Evolutionary conservation across 2,797 vertebrate genomes (phyloP), one percentile per base, ranked within the genome.

Genomic region (Arrhamphus sclerolepis): DNA sequence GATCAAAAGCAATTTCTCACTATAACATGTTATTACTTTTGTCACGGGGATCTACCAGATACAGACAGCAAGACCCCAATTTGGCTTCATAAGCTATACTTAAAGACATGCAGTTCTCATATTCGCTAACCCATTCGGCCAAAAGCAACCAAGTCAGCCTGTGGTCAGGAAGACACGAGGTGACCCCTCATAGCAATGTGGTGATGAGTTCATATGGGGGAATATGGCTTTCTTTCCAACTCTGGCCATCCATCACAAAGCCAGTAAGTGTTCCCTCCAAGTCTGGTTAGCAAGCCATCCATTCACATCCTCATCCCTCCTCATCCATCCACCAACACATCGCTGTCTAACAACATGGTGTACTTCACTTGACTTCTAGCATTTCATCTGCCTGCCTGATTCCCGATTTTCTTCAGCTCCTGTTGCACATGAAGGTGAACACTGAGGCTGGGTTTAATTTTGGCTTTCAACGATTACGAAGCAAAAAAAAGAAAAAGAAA

Each of bases 11-110:
- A 7, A 63, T 80, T 81, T 73, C 54, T 77, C 72, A 42, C 59
- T 22, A 46, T 17, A 84, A 82, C 76, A 66, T 80, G 66, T 77
- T 63, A 84, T 88, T 88, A 82, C 40, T 49, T 80, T 77, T 78
- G 80, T 81, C 83, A 70, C 50, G 51, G 41, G 46, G 72, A 72
- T 60, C 73, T 28, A 77, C 67, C 68, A 82, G 65, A 81, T 56
- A 55, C 58, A 62, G 42, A 60, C 64, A 5, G 2, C 41, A 40
- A 46, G 19, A 24, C 60, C 43, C 75, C 67, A 64, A 43, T 75
- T 70, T 86, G 84, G 81, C 80, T 72, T 34, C 29, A 18, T 1
- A 78, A 59, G 39, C 79, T 58, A 66, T 75, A 83, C 71, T 87
- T 83, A 60, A 52, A 70, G 50, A 78, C 81, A 80, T 51, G 58